These are phyloP conservation scores for Chromoteleia sp. DNA, from an alignment of 2,888 invertebrate species.

Conservation along the genomic window DNA sequence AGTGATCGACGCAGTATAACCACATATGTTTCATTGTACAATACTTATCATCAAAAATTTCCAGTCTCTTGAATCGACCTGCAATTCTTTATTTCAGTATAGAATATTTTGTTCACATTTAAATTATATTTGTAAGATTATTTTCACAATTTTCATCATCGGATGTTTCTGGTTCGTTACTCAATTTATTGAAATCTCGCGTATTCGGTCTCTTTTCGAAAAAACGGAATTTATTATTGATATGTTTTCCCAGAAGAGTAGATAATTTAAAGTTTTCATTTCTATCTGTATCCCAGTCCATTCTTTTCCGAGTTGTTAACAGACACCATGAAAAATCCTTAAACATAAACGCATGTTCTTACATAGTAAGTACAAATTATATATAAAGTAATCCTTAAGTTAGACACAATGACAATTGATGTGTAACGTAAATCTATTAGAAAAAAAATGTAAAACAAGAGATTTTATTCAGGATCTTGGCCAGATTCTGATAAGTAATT, in stretches of 20 bases:
- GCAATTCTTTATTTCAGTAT: conserved; percentile 32
- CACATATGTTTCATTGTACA: not conserved
- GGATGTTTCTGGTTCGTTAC: conserved; percentile 83
- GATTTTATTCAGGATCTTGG: too few relatives aligned
- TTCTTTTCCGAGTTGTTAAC: conserved; percentile 79
- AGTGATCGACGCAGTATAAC: not conserved
- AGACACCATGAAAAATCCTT: conserved; percentile 78
- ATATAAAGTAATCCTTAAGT: not conserved
- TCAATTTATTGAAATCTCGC: conserved; percentile 82
- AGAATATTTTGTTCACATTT: conserved; percentile 30
- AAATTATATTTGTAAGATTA: conserved; percentile 77
- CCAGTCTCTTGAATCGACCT: conserved; percentile 61
- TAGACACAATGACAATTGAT: not conserved
- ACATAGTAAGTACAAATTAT: not conserved
- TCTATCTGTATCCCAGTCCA: conserved; percentile 79
- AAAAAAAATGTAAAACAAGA: not conserved
- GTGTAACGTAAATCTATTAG: too few relatives aligned
- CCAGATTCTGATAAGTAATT: too few relatives aligned
- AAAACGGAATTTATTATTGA: conserved; percentile 85
- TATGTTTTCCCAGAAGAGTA: conserved; percentile 87
- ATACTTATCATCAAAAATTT: conserved; percentile 25
- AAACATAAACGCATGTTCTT: conserved; percentile 38
- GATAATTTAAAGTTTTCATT: conserved; percentile 87
- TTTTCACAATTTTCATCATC: conserved; percentile 81
- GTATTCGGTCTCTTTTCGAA: conserved; percentile 82